Conservation (phyloP, 2,797 vertebrate genomes). For the Myotis myotis region DNA sequence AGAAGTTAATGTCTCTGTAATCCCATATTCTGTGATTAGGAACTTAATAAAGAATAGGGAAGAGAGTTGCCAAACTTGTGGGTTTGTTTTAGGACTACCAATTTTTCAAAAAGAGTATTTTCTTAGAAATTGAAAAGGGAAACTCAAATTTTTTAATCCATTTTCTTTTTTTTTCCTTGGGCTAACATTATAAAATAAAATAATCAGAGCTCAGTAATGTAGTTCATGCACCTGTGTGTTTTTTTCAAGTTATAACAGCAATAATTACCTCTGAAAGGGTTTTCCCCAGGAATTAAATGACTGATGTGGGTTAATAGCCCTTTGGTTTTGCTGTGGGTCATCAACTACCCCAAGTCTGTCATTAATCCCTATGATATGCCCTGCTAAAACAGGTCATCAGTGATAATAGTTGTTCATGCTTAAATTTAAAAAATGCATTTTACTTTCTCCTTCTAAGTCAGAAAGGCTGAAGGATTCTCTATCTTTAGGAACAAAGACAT, state of each 20-base stretch:
- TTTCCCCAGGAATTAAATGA: slow-evolving; percentile 74
- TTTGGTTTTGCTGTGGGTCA: slow-evolving; percentile 74
- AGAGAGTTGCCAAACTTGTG: not conserved
- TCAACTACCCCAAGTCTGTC: slow-evolving; percentile 75
- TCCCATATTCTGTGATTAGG: slow-evolving; percentile 1
- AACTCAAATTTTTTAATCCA: slow-evolving; percentile 41
- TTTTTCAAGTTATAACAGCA: slow-evolving; percentile 51
- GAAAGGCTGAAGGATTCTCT: slow-evolving; percentile 37
- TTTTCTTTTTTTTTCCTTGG: not conserved
- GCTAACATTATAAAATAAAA: slow-evolving; percentile 63
- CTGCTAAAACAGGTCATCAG: slow-evolving; percentile 75
- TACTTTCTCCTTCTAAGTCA: slow-evolving; percentile 52
- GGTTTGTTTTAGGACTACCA: not conserved
- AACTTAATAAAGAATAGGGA: slow-evolving; percentile 53
- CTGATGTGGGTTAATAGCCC: slow-evolving; percentile 69
- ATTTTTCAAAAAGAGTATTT: slow-evolving; percentile 35
- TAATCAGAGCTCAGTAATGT: slow-evolving; percentile 43
- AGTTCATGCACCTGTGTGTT: slow-evolving; percentile 38
- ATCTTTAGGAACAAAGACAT: slow-evolving; percentile 43
- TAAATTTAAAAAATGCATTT: slow-evolving; percentile 73
- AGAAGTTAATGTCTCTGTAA: not conserved
- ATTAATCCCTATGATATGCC: slow-evolving; percentile 78
- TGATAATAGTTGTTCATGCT: slow-evolving; percentile 40
- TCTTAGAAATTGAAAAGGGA: slow-evolving; percentile 46
- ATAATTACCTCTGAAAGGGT: slow-evolving; percentile 66